Percentiles rank a stretch among this genome's conserved stretches.
phyloP scores from a whole-genome alignment of 2,113 vertebrate species.

The Mastomys coucha region DNA sequence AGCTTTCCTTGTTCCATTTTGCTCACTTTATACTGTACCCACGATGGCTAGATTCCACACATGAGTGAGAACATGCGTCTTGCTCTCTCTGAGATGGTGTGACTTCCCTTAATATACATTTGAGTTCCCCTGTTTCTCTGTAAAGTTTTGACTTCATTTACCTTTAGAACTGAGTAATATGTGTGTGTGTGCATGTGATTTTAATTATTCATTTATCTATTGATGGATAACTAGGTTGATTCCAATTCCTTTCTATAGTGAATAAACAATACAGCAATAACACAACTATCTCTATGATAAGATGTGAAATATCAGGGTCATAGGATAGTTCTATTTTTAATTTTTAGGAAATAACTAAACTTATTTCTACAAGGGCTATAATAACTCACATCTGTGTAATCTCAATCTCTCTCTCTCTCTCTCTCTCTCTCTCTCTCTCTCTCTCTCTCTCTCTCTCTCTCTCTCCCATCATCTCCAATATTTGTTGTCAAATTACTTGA shows the following conservation, averaged over 20 bases:
- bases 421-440: background rate
- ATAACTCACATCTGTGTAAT: background rate
- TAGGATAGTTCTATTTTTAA: background rate
- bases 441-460: background rate
- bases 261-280: background rate
- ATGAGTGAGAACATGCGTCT: background rate
- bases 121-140: background rate
- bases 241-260: background rate
- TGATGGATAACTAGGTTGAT: background rate
- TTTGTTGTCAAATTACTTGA: background rate
- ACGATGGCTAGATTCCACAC: background rate
- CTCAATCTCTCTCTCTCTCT: background rate
- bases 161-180: background rate
- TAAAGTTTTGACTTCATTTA: background rate
- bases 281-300: background rate
- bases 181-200: background rate
- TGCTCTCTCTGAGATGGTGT: background rate
- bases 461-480: background rate
- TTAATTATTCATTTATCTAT: background rate
- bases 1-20: background rate
- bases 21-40: background rate
- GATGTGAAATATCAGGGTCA: background rate
- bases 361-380: background rate
- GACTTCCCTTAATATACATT: background rate
- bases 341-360: background rate